phyloP scores from a whole-genome alignment of 2,888 invertebrate species.

The Fragum fragum region DNA sequence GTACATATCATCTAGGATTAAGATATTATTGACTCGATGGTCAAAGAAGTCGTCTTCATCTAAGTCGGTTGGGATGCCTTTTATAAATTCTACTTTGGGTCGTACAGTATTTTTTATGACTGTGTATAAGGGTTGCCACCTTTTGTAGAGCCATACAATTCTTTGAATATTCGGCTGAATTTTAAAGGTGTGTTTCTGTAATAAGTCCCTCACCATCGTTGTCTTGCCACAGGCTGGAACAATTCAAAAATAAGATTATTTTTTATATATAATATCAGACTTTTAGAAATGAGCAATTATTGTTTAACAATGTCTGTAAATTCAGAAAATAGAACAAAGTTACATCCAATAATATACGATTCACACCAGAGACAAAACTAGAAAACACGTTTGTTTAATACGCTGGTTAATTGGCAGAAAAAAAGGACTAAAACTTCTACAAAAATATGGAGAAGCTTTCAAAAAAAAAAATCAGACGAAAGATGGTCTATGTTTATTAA shows the following conservation, averaged over 20 bases:
- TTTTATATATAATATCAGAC: no score
- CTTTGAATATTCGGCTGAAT: slow-evolving; percentile 55
- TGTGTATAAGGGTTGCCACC: slow-evolving; percentile 56
- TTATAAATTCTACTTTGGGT: slow-evolving; percentile 54
- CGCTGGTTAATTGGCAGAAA: no score
- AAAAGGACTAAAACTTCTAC: no score
- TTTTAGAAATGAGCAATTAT: neutral
- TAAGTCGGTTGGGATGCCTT: slow-evolving; percentile 43
- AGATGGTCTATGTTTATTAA: no score
- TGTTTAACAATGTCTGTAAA: no score
- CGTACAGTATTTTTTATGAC: slow-evolving; percentile 29
- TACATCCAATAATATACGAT: no score
- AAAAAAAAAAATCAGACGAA: no score
- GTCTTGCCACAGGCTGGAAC: slow-evolving; percentile 40
- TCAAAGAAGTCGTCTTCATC: slow-evolving; percentile 56
- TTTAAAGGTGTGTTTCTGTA: slow-evolving; percentile 23
- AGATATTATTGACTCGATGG: slow-evolving; percentile 41
- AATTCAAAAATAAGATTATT: neutral
- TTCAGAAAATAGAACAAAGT: no score
- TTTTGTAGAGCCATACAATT: slow-evolving; percentile 60
- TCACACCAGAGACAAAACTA: no score
- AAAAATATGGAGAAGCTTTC: no score
- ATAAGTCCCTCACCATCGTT: slow-evolving; percentile 30
- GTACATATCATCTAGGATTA: slow-evolving; percentile 53
- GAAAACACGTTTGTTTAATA: no score